Base-by-base conservation (phyloP, 2,113 vertebrate genomes). In the Salvator merianae region DNA sequence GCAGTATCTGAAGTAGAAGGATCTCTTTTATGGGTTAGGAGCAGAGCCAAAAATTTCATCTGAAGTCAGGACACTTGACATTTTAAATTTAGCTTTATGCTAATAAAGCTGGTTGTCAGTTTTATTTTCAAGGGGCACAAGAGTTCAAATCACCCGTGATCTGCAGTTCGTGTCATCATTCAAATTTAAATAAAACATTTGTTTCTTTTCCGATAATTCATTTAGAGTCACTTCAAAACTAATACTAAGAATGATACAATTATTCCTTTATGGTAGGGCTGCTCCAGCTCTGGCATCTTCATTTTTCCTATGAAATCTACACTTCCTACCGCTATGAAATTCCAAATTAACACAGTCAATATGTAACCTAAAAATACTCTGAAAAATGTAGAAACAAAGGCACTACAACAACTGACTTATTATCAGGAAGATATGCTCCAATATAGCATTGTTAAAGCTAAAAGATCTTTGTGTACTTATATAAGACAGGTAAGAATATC, bases 301-400 rank as follows among this genome's bases (percentile, higher is more conserved):
- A 84, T 4, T 0, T 88, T 34, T 82, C 82, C 86, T 13, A 88
- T 86, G 65, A 22, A 85, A 81, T 88, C 84, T 88, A 87, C 38
- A 89, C 59, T 87, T 84, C 75, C 76, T 81, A 66, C 34, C 89
- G 30, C 92, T 91, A 32, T 91, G 80, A 90, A 93, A 94, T 91
- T 93, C 83, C 84, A 86, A 90, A 62, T 53, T 71, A 76, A 32
- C 88, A 77, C 88, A 38, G 30, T 82, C 90, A 79, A 88, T 86
- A 83, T 3, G 88, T 68, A 92, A 84, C 50, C 87, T 87, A 83
- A 82, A 90, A 94, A 89, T 74, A 81, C n/a, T 43, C 87, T 50
- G 26, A 80, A 55, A 89, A 26, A 28, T 76, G 66, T 62, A 78
- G 43, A 87, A 47, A 66, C 36, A 3, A 50, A 75, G 55, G 81